Percentiles rank a stretch among this genome's conserved stretches.
These are phyloP conservation scores for Rhinichthys klamathensis DNA, from an alignment of 2,113 vertebrate species.

Conservation along the genomic window DNA sequence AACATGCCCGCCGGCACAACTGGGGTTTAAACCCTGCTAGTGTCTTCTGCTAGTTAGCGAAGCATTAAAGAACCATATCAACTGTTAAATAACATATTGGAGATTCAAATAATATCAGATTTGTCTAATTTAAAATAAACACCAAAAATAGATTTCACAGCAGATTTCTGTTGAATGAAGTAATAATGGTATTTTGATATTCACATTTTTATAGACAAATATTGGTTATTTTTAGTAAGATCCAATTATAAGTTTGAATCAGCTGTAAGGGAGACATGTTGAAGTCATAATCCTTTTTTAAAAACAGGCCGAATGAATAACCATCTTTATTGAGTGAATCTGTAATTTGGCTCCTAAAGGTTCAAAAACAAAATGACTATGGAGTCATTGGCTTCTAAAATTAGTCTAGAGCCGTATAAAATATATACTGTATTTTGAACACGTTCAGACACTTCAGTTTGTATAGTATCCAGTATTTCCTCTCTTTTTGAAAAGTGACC, in stretches of 20 bases:
- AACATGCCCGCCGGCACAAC: too few relatives aligned
- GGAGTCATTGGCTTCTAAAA: too few relatives aligned
- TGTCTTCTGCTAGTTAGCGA: too few relatives aligned
- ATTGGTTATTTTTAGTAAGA: background rate
- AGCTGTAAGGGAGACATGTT: background rate
- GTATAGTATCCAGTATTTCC: conserved; percentile 9
- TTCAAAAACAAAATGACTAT: too few relatives aligned
- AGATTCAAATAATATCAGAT: too few relatives aligned
- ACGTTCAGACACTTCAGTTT: background rate
- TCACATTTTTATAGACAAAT: background rate
- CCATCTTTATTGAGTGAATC: background rate
- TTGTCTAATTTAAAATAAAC: too few relatives aligned
- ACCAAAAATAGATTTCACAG: background rate
- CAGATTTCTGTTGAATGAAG: background rate
- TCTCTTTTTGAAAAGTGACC: conserved; percentile 14
- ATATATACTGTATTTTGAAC: background rate
- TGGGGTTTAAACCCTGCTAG: too few relatives aligned
- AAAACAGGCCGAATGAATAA: background rate
- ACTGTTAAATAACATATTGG: too few relatives aligned
- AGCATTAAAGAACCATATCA: too few relatives aligned
- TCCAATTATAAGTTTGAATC: background rate
- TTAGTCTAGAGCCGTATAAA: background rate
- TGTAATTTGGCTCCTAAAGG: background rate
- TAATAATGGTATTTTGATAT: background rate
- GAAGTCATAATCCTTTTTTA: too few relatives aligned